Evolutionary conservation across 2,888 invertebrate genomes (phyloP).

Genomic region (Odontothrips loti): DNA sequence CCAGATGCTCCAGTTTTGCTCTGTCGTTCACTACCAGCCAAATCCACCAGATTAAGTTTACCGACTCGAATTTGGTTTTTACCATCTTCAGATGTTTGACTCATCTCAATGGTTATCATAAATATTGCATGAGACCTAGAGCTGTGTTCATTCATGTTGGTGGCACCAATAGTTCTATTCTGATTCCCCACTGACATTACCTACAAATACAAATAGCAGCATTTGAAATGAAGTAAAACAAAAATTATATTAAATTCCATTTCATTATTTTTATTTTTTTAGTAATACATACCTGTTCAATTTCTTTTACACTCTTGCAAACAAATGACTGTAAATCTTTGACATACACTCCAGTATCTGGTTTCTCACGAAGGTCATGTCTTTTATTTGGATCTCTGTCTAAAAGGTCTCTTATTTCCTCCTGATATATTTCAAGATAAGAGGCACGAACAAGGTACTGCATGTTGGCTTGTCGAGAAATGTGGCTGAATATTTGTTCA

Average conservation of each 20-base stretch:
- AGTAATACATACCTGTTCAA: constrained; percentile 59
- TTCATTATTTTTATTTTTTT: background rate
- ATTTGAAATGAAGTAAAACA: background rate
- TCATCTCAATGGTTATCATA: constrained; percentile 95
- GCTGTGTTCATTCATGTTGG: constrained; percentile 98
- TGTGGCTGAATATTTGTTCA: constrained; percentile 95
- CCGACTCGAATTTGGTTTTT: constrained; percentile 58
- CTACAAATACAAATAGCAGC: background rate
- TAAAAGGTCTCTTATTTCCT: constrained; percentile 60
- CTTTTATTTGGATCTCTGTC: constrained; percentile 64
- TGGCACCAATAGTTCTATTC: constrained; percentile 90
- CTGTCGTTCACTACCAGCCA: constrained; percentile 97
- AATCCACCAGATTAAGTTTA: constrained; percentile 93
- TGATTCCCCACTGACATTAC: constrained; percentile 91
- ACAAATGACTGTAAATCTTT: constrained; percentile 92
- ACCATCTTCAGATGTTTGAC: constrained; percentile 61
- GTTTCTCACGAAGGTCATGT: constrained; percentile 70
- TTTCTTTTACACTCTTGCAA: constrained; percentile 90
- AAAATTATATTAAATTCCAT: background rate
- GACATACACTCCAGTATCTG: constrained; percentile 86
- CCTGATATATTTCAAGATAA: constrained; percentile 96
- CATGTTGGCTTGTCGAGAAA: constrained; percentile 83
- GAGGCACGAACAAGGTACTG: constrained; percentile 95
- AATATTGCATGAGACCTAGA: constrained; percentile 98
- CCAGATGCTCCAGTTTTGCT: constrained; percentile 94